Evolutionary conservation across 2,797 vertebrate species (phyloP).

Genomic region (Squalus acanthias): DNA sequence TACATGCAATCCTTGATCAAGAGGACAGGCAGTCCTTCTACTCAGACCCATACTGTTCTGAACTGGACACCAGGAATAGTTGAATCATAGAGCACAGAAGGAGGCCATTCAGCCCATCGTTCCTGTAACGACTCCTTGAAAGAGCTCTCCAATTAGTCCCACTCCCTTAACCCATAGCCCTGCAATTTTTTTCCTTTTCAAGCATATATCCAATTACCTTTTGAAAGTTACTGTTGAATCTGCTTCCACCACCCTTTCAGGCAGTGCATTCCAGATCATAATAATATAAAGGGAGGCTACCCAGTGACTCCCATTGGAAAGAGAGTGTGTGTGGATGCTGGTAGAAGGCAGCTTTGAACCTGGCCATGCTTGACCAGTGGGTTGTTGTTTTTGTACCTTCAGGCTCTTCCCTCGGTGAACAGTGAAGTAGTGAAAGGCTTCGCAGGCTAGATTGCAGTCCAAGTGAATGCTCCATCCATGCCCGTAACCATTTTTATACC

Average conservation of each 20-base stretch:
- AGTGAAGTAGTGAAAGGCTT: not conserved
- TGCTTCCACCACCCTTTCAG: not conserved
- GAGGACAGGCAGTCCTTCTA: not conserved
- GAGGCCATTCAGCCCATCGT: too few relatives aligned
- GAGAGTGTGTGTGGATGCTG: not conserved
- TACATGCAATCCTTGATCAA: not conserved
- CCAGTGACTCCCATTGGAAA: not conserved
- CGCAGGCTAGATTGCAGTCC: not conserved
- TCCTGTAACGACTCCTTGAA: not conserved
- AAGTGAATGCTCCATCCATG: not conserved
- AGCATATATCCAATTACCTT: not conserved
- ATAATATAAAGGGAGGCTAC: not conserved
- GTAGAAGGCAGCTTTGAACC: not conserved
- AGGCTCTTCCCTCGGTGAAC: not conserved
- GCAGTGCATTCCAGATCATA: not conserved
- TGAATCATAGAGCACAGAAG: not conserved
- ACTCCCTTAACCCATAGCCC: not conserved
- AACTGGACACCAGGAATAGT: not conserved
- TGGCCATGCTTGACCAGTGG: not conserved
- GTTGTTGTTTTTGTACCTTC: not conserved
- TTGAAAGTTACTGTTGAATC: not conserved
- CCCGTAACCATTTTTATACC: not conserved
- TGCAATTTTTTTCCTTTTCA: not conserved
- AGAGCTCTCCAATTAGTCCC: not conserved
- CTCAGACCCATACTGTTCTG: not conserved